These are phyloP conservation scores for Ornithorhynchus anatinus DNA, from an alignment of 2,113 vertebrate species.

Conservation along the genomic window DNA sequence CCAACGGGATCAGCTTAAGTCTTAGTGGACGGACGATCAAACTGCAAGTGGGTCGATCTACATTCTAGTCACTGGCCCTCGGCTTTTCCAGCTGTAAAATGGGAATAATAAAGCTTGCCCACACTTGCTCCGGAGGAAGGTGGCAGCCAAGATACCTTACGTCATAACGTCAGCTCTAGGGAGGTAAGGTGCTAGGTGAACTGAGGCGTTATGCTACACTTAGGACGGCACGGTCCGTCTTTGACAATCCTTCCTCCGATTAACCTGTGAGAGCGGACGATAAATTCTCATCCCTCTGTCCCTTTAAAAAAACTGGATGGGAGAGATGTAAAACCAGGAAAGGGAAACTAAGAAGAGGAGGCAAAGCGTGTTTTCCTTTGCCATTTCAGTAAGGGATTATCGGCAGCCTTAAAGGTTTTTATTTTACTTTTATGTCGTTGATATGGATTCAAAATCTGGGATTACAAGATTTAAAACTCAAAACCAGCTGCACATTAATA, in stretches of 20 bases:
- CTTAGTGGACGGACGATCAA: too few relatives aligned
- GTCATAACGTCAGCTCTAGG: too few relatives aligned
- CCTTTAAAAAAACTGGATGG: rapidly evolving
- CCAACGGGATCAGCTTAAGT: too few relatives aligned
- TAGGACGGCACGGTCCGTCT: not conserved
- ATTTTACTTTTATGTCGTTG: not conserved
- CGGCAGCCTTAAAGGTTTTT: not conserved
- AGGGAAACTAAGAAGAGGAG: not conserved
- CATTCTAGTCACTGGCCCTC: too few relatives aligned
- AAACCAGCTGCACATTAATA: not conserved
- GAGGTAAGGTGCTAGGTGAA: too few relatives aligned
- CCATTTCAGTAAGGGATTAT: not conserved
- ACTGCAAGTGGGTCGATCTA: too few relatives aligned
- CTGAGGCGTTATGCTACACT: too few relatives aligned
- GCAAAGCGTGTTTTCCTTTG: not conserved
- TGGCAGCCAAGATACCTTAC: too few relatives aligned
- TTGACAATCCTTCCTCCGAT: not conserved
- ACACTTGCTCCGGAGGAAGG: too few relatives aligned
- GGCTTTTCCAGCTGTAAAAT: too few relatives aligned
- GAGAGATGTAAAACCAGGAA: not conserved
- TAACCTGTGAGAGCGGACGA: not conserved
- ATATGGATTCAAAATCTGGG: not conserved
- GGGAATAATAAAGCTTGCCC: too few relatives aligned
- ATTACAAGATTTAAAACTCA: not conserved
- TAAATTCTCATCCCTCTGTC: rapidly evolving